Evolutionary conservation across 2,888 invertebrate genomes (phyloP), one percentile per base, ranked within the genome.

Genomic region (Orthonychiurus folsomi): DNA sequence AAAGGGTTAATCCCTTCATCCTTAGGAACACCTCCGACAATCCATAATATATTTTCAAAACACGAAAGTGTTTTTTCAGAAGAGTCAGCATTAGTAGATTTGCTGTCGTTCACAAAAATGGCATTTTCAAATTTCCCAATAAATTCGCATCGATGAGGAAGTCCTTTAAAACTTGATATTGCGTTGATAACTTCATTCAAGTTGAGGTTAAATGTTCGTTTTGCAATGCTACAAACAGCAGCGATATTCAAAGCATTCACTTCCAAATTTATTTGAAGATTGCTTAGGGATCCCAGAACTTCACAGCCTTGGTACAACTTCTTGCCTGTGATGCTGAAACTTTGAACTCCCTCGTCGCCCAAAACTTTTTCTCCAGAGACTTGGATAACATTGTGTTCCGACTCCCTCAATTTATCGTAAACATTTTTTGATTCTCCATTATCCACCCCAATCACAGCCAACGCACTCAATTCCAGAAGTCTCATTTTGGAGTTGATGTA

Each of bases 1-100:
- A 52, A 23, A 12, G 52, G 24, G n/a, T 5, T 12, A 5, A 52
- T 52, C 20, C 52, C 52, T 21, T 23, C 52, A 12, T 52, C n/a
- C 20, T 52, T 52, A 3, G 5, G 52, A 9, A 21, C 24, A 21
- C 52, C 52, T 5, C 52, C 52, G 3, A 52, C 21, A 23, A 52
- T 52, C 52, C 52, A 52, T 12, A 12, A 52, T 12, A 52, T 52
- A 23, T 20, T 21, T 52, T 5, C 5, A 23, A 12, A 52, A 5
- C 9, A 21, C 21, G 20, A 23, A 9, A 52, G 5, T 5, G 52
- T 52, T 12, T 52, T 52, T 23, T 52, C 52, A 23, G 12, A 12
- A 12, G 52, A 52, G n/a, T 52, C 52, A 5, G 52, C 52, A 52
- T 52, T 52, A 3, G 52, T 52, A 12, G 52, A 52, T n/a, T 52